Base-by-base conservation (phyloP, 1,140 invertebrate species). In the Eurosta solidaginis region DNA sequence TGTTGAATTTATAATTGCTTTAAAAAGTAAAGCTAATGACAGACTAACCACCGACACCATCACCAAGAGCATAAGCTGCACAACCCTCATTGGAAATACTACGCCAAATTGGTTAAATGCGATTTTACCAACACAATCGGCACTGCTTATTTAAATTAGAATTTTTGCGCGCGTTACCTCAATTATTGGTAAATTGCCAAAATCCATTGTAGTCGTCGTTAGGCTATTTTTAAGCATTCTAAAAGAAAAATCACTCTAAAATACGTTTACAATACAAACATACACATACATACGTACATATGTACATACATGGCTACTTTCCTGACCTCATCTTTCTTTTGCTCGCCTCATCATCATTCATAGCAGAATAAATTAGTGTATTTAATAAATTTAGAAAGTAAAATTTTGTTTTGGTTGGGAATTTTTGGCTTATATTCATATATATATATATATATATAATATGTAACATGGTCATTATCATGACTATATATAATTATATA, bases 111-210 rank as follows among this genome's bases (percentile, higher is more conserved):
- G n/a, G 54, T 5, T 68, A 12, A 40, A n/a, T 20, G 4, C 54
- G n/a, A 0, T 22, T 25, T 4, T 5, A 29, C 52, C 33, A 68
- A 20, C 59, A 22, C 59, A 20, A 68, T 20, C 59, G n/a, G n/a
- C 59, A n/a, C n/a, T n/a, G 59, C 33, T 68, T 40, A 68, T 68
- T 68, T 68, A 68, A 68, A 68, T 68, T 68, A 68, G 59, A 68
- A 68, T 68, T 68, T 68, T 68, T 68, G 76, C 76, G 76, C 76
- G 76, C 76, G 76, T 77, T 77, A 77, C 76, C 76, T 59, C 76
- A 77, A 59, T 77, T 63, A 59, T 77, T 77, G 76, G 76, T 59
- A 50, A 77, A 59, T 77, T 54, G 76, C 76, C 76, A 68, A 68
- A 68, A 68, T 68, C n/a, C 20, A 68, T 68, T 33, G 59, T 68